Conservation (phyloP, 1,140 invertebrate species). For the Dermatophagoides farinae region DNA sequence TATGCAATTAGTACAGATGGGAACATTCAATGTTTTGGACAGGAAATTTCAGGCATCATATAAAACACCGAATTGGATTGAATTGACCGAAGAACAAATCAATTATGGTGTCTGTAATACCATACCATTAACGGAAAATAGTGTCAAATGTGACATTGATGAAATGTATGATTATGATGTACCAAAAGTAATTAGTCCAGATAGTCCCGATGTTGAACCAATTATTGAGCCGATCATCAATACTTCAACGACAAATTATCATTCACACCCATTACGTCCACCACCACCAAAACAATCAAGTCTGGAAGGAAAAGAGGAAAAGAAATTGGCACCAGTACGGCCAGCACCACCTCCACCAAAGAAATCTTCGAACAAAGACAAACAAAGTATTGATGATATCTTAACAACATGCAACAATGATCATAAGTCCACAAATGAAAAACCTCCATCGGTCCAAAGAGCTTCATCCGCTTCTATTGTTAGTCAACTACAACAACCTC, state of each 20-base stretch:
- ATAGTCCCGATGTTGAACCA: not conserved
- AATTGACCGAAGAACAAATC: conserved; percentile 55
- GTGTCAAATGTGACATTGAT: conserved; percentile 7
- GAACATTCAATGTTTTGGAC: conserved; percentile 17
- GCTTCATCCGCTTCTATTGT: too few species aligned
- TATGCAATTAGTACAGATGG: conserved; percentile 43
- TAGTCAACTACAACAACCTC: not conserved
- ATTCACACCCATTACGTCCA: not conserved
- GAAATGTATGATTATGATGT: conserved; percentile 4
- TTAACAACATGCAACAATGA: not conserved
- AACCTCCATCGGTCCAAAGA: not conserved
- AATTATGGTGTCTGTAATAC: conserved; percentile 60
- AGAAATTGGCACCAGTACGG: conserved; percentile 5
- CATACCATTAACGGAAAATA: conserved; percentile 36
- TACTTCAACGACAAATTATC: conserved; percentile 6
- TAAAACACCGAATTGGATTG: conserved; percentile 62
- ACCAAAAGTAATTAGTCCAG: not conserved
- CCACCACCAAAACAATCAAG: not conserved
- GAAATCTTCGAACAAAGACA: not conserved
- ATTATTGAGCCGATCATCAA: not conserved
- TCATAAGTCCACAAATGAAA: not conserved
- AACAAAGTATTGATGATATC: not conserved
- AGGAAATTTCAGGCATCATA: conserved; percentile 45
- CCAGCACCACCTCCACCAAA: conserved; percentile 14
- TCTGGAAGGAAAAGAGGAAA: not conserved